These are phyloP conservation scores for Cataglyphis altisquamis DNA, from an alignment of 2,888 invertebrate genomes.

Conservation along the genomic window DNA sequence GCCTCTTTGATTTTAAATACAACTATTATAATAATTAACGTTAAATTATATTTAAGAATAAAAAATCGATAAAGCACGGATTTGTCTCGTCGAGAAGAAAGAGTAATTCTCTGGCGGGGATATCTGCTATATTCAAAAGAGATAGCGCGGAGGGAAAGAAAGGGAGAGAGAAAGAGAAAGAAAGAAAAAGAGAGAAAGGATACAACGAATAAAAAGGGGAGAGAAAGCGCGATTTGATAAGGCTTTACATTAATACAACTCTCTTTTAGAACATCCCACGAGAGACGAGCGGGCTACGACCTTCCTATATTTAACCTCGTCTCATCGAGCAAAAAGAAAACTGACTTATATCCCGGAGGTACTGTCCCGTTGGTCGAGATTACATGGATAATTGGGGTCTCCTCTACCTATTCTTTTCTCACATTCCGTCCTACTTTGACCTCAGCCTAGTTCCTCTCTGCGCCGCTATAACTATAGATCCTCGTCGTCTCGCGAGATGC, in stretches of 20 bases:
- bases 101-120: slow-evolving; percentile 30
- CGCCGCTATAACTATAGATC: slow-evolving; percentile 59
- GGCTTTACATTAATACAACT: slow-evolving; percentile 70
- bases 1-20: slow-evolving; percentile 26
- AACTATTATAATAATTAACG: slow-evolving; percentile 58
- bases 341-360: slow-evolving; percentile 64
- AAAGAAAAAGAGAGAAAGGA: background rate
- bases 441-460: slow-evolving; percentile 38
- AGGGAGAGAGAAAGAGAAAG: background rate
- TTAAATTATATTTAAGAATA: slow-evolving; percentile 48
- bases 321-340: slow-evolving; percentile 64
- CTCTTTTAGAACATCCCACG: slow-evolving; percentile 69
- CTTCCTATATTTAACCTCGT: slow-evolving; percentile 70
- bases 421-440: slow-evolving; percentile 51
- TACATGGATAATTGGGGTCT: slow-evolving; percentile 79
- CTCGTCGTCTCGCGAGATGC: slow-evolving; percentile 40
- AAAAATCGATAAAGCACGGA: slow-evolving; percentile 45
- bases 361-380: slow-evolving; percentile 70
- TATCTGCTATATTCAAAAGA: slow-evolving; percentile 16
- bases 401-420: slow-evolving; percentile 74
- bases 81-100: slow-evolving; percentile 40
- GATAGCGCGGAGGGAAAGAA: background rate
- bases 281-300: slow-evolving; percentile 57
- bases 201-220: slow-evolving; percentile 22
- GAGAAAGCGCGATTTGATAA: slow-evolving; percentile 63